These are phyloP conservation scores for Phenganax marumi DNA, from an alignment of 92 coral and sea anemone species.

Conservation along the genomic window DNA sequence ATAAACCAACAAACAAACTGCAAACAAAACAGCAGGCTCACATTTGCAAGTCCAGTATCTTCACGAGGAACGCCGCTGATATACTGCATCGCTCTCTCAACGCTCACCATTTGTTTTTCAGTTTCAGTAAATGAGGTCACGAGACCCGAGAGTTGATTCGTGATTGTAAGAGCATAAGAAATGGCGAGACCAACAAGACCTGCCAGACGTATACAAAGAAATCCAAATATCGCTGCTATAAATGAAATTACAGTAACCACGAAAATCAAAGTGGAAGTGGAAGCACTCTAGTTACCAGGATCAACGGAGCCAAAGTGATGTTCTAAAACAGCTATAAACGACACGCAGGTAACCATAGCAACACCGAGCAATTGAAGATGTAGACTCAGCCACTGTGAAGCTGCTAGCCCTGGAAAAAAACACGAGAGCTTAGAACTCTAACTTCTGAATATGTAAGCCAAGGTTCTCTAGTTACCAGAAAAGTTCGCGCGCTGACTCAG, in stretches of 20 bases:
- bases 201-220: slow-evolving; percentile 15
- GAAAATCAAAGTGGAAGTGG: not conserved
- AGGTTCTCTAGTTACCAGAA: slow-evolving; percentile 63
- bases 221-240: not conserved
- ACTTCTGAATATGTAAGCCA: not conserved
- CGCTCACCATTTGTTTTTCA: slow-evolving; percentile 95
- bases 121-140: slow-evolving; percentile 98
- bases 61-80: slow-evolving; percentile 76
- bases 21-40: not conserved
- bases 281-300: slow-evolving; percentile 59
- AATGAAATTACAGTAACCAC: not conserved
- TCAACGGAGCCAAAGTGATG: slow-evolving; percentile 92
- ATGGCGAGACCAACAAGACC: slow-evolving; percentile 97
- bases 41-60: slow-evolving; percentile 19
- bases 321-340: slow-evolving; percentile 90
- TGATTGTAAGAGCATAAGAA: slow-evolving; percentile 89
- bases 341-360: slow-evolving; percentile 95
- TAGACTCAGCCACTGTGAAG: slow-evolving; percentile 91
- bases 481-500: slow-evolving; percentile 85
- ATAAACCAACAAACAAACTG: not conserved
- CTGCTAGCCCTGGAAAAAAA: slow-evolving; percentile 68
- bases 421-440: not conserved
- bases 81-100: slow-evolving; percentile 93
- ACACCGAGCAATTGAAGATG: slow-evolving; percentile 94
- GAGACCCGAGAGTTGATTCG: slow-evolving; percentile 85